Base-by-base conservation (phyloP, 2,888 invertebrate species). In the Marasmarcha lunaedactyla region DNA sequence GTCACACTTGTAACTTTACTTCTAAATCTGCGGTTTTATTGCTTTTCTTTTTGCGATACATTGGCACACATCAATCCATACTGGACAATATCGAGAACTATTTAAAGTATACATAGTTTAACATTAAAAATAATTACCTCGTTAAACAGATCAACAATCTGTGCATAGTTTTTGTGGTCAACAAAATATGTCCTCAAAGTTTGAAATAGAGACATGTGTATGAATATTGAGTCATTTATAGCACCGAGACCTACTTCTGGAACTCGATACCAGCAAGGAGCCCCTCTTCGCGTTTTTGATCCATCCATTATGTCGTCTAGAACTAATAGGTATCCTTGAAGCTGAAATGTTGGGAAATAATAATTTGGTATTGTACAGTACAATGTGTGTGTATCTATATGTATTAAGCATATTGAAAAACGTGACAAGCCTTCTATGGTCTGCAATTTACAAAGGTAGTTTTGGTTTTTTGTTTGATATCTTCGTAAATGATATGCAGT, bases 271-370 rank as follows among this genome's bases (percentile, higher is more conserved):
- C 98, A 99, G 65, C 97, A 97, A 0, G 90, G 89, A 52, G 89
- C 86, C 3, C 96, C 97, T 42, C 98, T 87, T n/a, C 98, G 87
- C 0, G 89, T 91, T 42, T 86, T 73, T 1, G 96, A 92, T 0
- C 85, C 78, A 65, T 99, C 98, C 91, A 97, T 94, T 37, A 98
- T 89, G 64, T 99, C 98, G 67, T 98, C 98, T 15, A 88, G 71
- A 0, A 98, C 87, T 26, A 98, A 67, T 51, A 95, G 91, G 66
- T 89, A 92, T 7, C 92, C 90, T 81, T 97, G 97, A 1, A 95
- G 64, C 97, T 97, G 76, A 15, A 30, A 34, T 30, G 2, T 7
- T 30, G 30, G n/a, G n/a, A 4, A 11, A 30, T 30, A 30, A 30
- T 20, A 7, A 20, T 20, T 20, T 20, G 20, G n/a, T n/a, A 77